Conservation (phyloP, 23 tunicate species). For the Trididemnum clinides region DNA sequence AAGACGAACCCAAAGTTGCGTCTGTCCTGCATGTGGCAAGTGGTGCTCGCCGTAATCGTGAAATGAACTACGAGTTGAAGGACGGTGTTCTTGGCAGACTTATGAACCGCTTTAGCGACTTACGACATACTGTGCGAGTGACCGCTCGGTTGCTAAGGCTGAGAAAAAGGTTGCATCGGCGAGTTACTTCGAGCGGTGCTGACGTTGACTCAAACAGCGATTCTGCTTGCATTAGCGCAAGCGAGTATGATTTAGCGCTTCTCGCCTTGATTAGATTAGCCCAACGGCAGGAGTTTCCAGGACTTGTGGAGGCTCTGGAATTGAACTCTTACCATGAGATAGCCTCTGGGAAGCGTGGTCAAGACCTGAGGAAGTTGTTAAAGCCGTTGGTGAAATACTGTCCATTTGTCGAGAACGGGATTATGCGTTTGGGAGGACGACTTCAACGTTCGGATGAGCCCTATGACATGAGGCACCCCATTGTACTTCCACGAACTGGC, state of each 20-base stretch:
- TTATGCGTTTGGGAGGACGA: slow-evolving; percentile 18
- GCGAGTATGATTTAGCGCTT: slow-evolving; percentile 2
- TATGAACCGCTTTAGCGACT: not conserved
- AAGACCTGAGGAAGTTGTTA: not conserved
- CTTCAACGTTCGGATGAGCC: not conserved
- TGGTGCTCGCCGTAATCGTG: no score
- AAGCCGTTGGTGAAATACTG: slow-evolving; percentile 5
- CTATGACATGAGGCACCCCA: not conserved
- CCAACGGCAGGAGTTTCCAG: slow-evolving; percentile 13
- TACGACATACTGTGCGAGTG: not conserved
- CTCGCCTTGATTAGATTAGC: not conserved
- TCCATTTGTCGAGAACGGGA: slow-evolving; percentile 5
- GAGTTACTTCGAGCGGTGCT: not conserved
- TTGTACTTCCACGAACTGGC: not conserved
- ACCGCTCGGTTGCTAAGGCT: slow-evolving; percentile 1
- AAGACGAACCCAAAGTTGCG: no score
- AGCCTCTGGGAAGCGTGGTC: not conserved
- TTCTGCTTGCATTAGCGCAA: not conserved
- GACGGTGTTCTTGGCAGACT: not conserved
- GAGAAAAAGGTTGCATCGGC: not conserved
- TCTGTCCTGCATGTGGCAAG: no score
- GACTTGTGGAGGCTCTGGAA: slow-evolving; percentile 4
- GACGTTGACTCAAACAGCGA: not conserved
- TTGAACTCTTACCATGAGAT: not conserved
- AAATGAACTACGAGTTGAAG: no score